Conservation (phyloP, 1,140 invertebrate genomes). For the Pseudomyrmex flavicornis region DNA sequence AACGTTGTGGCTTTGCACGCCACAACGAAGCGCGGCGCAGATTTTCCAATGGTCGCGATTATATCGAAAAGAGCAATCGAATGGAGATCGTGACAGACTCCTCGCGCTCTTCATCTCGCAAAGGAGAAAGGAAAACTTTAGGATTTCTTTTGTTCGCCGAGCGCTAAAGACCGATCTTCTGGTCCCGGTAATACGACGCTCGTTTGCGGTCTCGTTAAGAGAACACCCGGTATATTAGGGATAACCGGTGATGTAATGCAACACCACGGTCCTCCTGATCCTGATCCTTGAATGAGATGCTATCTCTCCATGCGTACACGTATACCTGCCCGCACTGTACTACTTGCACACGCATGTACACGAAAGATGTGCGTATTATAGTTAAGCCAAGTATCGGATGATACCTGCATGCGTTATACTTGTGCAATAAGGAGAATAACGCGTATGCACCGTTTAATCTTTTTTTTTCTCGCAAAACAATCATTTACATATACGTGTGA, state of each 20-base stretch:
- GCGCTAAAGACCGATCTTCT: slow-evolving; percentile 38
- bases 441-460: slow-evolving; percentile 32
- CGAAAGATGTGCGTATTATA: slow-evolving; percentile 57
- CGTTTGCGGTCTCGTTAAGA: slow-evolving; percentile 80
- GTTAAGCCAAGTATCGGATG: slow-evolving; percentile 64
- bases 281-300: slow-evolving; percentile 81
- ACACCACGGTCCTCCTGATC: slow-evolving; percentile 79
- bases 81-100: neutral
- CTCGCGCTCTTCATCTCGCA: neutral
- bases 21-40: neutral
- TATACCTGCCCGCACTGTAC: slow-evolving; percentile 55
- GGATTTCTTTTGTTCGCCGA: slow-evolving; percentile 33
- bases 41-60: slow-evolving; percentile 20
- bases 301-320: slow-evolving; percentile 76
- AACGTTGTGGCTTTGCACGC: slow-evolving; percentile 6
- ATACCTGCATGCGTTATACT: slow-evolving; percentile 70
- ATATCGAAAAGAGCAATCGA: neutral
- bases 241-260: slow-evolving; percentile 81
- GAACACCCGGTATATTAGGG: slow-evolving; percentile 81
- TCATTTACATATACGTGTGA: neutral
- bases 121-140: neutral
- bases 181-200: slow-evolving; percentile 77
- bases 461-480: neutral
- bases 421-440: slow-evolving; percentile 20
- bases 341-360: slow-evolving; percentile 32